Evolutionary conservation across 2,888 invertebrate genomes (phyloP).

Genomic region (Melinopterus prodromus): DNA sequence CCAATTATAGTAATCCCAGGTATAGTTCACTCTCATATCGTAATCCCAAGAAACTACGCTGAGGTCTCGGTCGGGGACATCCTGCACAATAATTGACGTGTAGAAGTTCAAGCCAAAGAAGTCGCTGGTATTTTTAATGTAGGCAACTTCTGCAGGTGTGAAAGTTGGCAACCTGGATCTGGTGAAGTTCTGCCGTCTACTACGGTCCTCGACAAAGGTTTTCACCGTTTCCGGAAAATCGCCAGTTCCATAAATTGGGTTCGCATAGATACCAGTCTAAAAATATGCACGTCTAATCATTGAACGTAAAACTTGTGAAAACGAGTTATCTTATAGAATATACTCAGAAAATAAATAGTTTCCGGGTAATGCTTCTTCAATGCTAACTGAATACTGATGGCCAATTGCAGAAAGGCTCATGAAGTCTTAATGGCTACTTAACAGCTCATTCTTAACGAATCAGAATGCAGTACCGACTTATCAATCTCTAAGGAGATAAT

Average conservation of each 20-base stretch:
- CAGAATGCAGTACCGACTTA: no score
- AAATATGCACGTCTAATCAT: not conserved
- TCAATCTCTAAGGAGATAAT: no score
- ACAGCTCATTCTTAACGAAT: no score
- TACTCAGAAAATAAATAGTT: no score
- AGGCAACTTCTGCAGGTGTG: constrained; percentile 64
- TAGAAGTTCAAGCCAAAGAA: constrained; percentile 79
- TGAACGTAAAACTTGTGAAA: no score
- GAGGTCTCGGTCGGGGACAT: not conserved
- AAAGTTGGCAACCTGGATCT: constrained; percentile 69
- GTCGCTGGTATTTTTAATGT: constrained; percentile 68
- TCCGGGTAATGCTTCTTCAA: no score
- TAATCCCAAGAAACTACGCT: constrained; percentile 17
- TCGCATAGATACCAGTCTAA: constrained; percentile 66
- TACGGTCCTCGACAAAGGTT: constrained; percentile 64
- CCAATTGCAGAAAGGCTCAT: no score
- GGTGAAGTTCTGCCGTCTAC: constrained; percentile 64
- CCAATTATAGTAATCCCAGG: constrained; percentile 43
- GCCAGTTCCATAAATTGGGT: constrained; percentile 70
- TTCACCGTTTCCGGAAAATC: constrained; percentile 72
- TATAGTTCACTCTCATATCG: constrained; percentile 22
- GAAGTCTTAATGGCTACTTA: no score
- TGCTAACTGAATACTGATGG: no score
- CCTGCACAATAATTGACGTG: constrained; percentile 59
- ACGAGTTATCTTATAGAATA: no score